Evolutionary conservation across 2,888 invertebrate species (phyloP).

Genomic region (Cryptocephalus primarius): DNA sequence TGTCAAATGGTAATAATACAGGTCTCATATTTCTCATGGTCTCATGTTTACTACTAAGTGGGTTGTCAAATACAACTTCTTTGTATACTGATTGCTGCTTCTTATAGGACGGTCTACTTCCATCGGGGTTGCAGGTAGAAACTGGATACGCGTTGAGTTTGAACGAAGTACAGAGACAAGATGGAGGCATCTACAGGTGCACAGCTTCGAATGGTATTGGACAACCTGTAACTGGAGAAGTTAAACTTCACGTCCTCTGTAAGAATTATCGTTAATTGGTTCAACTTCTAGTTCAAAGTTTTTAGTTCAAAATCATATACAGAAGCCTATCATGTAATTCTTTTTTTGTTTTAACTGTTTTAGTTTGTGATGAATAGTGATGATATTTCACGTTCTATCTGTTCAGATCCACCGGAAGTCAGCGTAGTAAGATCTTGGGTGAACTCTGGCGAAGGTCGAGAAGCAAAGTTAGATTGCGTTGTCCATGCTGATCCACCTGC

Average conservation of each 20-base stretch:
- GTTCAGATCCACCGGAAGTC: constrained; percentile 51
- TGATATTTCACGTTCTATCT: not conserved
- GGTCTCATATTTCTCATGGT: too few relatives aligned
- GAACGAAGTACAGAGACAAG: constrained; percentile 33
- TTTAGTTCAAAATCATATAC: too few relatives aligned
- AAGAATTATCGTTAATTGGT: constrained; percentile 15
- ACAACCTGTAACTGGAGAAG: constrained; percentile 35
- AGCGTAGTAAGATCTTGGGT: constrained; percentile 50
- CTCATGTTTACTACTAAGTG: too few relatives aligned
- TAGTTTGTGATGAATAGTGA: not conserved
- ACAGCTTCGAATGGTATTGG: constrained; percentile 41
- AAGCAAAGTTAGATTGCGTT: constrained; percentile 49
- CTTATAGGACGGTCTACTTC: constrained; percentile 32
- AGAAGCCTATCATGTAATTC: not conserved
- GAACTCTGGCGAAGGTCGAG: constrained; percentile 50
- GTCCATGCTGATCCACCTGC: constrained; percentile 48
- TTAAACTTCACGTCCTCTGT: constrained; percentile 37
- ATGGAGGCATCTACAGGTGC: constrained; percentile 41
- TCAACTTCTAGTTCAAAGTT: too few relatives aligned
- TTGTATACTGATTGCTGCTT: not conserved
- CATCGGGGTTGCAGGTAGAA: constrained; percentile 35
- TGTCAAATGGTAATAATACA: too few relatives aligned
- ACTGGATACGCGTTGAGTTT: constrained; percentile 35
- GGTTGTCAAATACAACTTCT: too few relatives aligned
- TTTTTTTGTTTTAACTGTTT: not conserved